Evolutionary conservation across 2,888 invertebrate species (phyloP).

Genomic region (Melangyna quadrimaculata): DNA sequence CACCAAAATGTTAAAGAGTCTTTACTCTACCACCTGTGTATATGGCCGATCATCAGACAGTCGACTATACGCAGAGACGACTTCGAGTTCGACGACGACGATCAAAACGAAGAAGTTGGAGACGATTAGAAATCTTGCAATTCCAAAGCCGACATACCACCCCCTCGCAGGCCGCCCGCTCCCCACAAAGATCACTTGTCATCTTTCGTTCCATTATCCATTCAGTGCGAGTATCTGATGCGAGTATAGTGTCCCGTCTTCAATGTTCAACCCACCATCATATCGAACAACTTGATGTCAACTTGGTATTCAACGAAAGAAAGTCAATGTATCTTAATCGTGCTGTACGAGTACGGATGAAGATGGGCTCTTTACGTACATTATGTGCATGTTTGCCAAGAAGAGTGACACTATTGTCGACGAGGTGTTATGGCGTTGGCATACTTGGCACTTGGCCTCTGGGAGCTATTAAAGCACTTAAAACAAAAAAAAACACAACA

Average conservation of each 20-base stretch:
- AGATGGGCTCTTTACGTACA: slow-evolving; percentile 4
- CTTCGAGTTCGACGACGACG: background rate
- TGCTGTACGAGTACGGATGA: slow-evolving; percentile 3
- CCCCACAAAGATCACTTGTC: slow-evolving; percentile 60
- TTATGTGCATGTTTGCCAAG: slow-evolving; percentile 42
- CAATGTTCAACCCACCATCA: background rate
- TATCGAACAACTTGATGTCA: slow-evolving; percentile 20
- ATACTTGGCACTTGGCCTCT: slow-evolving; percentile 53
- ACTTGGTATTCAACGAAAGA: slow-evolving; percentile 68
- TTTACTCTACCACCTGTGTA: background rate
- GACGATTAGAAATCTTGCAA: slow-evolving; percentile 62
- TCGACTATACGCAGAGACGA: background rate
- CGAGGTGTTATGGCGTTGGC: slow-evolving; percentile 62
- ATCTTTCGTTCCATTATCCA: slow-evolving; percentile 65
- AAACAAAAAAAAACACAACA: no score
- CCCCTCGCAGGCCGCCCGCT: no score
- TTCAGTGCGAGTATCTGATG: slow-evolving; percentile 46
- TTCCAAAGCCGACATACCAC: slow-evolving; percentile 38
- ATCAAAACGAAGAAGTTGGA: background rate
- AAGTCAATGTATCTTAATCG: slow-evolving; percentile 53
- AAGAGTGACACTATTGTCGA: slow-evolving; percentile 61
- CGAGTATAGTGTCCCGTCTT: slow-evolving; percentile 16
- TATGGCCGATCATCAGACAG: no score
- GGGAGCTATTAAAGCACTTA: slow-evolving; percentile 41
- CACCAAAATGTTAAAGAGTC: slow-evolving; percentile 32